A percentile compares a stretch with the other conserved stretches of the same genome.
These are phyloP conservation scores for Polymixis flavicincta DNA, from an alignment of 2,888 invertebrate species.

Conservation along the genomic window DNA sequence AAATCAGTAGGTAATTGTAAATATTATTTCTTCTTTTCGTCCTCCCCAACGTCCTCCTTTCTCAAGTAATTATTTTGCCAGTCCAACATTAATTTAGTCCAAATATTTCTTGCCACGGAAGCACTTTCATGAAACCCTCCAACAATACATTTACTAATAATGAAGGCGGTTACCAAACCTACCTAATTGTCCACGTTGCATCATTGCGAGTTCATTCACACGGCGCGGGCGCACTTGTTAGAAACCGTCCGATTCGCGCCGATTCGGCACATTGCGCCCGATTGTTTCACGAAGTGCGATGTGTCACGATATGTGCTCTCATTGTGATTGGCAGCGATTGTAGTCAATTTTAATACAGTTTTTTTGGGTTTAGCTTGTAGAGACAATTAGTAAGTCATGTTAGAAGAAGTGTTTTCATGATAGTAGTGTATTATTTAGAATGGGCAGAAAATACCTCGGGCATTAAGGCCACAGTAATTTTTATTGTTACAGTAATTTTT, in stretches of 20 bases:
- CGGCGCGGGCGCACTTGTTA: conserved; percentile 63
- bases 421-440: background rate
- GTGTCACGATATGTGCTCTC: conserved; percentile 63
- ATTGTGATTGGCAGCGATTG: conserved; percentile 42
- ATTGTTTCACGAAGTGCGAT: conserved; percentile 68
- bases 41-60: background rate
- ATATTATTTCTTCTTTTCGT: background rate
- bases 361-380: background rate
- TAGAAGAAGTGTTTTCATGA: background rate
- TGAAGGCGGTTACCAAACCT: conserved; percentile 61
- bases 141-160: conserved; percentile 44
- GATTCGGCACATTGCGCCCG: conserved; percentile 66
- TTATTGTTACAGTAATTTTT: background rate
- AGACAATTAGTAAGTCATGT: background rate
- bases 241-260: conserved; percentile 67
- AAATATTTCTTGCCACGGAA: conserved; percentile 7
- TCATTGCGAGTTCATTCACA: conserved; percentile 71
- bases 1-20: background rate
- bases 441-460: background rate
- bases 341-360: conserved; percentile 9
- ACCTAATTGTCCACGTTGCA: conserved; percentile 68
- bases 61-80: background rate
- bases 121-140: conserved; percentile 10
- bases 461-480: background rate
- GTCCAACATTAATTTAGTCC: background rate